Evolutionary conservation across 1,140 invertebrate species (phyloP).

Genomic region (Acromyrmex charruanus): DNA sequence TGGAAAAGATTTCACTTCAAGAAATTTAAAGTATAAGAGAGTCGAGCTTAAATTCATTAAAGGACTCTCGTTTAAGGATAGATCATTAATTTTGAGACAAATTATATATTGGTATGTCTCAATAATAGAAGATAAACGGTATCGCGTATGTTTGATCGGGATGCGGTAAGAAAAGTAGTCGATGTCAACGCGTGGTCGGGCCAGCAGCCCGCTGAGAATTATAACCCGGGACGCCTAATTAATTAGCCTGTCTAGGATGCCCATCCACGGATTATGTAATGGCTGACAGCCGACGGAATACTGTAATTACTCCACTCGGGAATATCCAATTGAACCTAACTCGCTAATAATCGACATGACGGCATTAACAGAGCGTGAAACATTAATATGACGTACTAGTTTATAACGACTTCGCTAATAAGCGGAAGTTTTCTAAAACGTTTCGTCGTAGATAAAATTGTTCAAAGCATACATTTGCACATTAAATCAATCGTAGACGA

Average conservation of each 20-base stretch:
- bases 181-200: slow-evolving; percentile 54
- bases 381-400: slow-evolving; percentile 77
- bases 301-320: slow-evolving; percentile 76
- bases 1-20: no score
- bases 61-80: not conserved
- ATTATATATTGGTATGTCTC: not conserved
- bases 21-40: not conserved
- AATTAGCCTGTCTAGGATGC: slow-evolving; percentile 65
- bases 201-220: slow-evolving; percentile 45
- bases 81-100: not conserved
- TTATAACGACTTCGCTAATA: slow-evolving; percentile 47
- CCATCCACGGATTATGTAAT: slow-evolving; percentile 71
- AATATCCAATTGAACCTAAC: slow-evolving; percentile 80
- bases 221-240: slow-evolving; percentile 64
- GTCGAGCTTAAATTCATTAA: not conserved
- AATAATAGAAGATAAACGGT: not conserved
- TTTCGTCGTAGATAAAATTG: slow-evolving; percentile 2
- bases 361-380: slow-evolving; percentile 77
- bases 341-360: slow-evolving; percentile 79
- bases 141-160: not conserved
- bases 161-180: slow-evolving; percentile 59
- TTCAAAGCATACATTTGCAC: not conserved
- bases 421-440: slow-evolving; percentile 20
- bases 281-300: slow-evolving; percentile 70
- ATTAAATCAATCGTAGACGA: not conserved